Percentiles rank a stretch among this genome's conserved stretches.
Evolutionary conservation across 2,888 invertebrate species (phyloP).

Genomic region (Dusona sp.): DNA sequence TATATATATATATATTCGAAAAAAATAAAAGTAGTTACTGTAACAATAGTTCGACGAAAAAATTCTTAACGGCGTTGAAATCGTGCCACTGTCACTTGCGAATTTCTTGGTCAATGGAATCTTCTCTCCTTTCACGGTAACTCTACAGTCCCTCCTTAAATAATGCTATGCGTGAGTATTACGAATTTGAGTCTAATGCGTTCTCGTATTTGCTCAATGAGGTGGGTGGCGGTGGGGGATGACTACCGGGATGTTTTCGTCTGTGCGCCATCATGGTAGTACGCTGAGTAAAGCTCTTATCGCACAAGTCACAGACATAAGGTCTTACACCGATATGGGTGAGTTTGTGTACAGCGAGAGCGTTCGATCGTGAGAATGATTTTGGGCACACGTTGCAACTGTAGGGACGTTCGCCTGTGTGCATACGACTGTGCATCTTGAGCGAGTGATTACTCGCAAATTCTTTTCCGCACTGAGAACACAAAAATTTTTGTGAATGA

Average conservation of each 20-base stretch:
- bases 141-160: not conserved
- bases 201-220: constrained; percentile 32
- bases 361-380: constrained; percentile 58
- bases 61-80: not conserved
- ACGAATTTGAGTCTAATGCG: not conserved
- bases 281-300: constrained; percentile 55
- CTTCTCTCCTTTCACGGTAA: not conserved
- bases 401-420: constrained; percentile 60
- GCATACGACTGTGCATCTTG: constrained; percentile 51
- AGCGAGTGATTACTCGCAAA: constrained; percentile 64
- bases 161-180: not conserved
- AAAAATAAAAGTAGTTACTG: not conserved
- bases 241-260: constrained; percentile 61
- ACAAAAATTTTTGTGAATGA: constrained; percentile 71
- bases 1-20: not conserved
- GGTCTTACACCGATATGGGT: constrained; percentile 47
- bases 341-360: constrained; percentile 58
- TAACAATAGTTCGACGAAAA: not conserved
- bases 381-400: constrained; percentile 59
- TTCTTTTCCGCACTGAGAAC: constrained; percentile 68
- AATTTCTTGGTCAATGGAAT: not conserved
- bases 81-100: not conserved
- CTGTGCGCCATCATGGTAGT: constrained; percentile 62
- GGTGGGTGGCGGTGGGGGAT: constrained; percentile 61
- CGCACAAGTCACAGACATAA: constrained; percentile 58